A percentile compares a stretch with the other conserved stretches of the same genome.
Conservation (phyloP, 1,140 invertebrate genomes). For the Zaprionus vittiger region DNA sequence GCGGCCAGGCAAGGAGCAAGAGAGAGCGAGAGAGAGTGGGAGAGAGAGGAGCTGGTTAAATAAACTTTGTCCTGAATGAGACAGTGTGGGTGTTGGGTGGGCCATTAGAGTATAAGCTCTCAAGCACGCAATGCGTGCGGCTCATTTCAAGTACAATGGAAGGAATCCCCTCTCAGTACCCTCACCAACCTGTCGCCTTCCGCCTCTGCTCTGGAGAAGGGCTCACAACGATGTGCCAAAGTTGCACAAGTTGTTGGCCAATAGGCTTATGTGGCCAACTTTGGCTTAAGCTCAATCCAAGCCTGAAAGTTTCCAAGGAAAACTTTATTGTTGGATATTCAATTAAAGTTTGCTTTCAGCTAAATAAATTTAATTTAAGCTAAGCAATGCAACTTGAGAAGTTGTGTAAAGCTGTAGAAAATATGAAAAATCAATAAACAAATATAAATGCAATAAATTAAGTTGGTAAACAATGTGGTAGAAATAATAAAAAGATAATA, state of each 20-base stretch:
- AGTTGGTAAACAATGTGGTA: background rate
- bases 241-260: constrained; percentile 31
- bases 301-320: constrained; percentile 3
- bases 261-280: constrained; percentile 21
- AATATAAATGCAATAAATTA: background rate
- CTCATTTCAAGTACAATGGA: background rate
- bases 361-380: constrained; percentile 36
- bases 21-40: constrained; percentile 8
- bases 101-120: background rate
- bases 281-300: constrained; percentile 6
- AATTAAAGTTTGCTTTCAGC: constrained; percentile 69
- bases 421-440: constrained; percentile 12
- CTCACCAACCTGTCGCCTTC: too few species aligned
- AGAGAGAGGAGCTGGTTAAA: constrained; percentile 37
- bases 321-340: constrained; percentile 61
- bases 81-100: background rate
- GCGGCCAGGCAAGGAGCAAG: constrained; percentile 5
- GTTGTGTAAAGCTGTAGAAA: background rate
- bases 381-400: constrained; percentile 38
- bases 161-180: background rate
- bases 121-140: constrained; percentile 36
- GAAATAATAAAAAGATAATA: background rate
- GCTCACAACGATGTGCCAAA: constrained; percentile 16
- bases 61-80: constrained; percentile 55
- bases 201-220: background rate